Conservation (phyloP, 2,888 invertebrate species). For the Frankliniella intonsa region DNA sequence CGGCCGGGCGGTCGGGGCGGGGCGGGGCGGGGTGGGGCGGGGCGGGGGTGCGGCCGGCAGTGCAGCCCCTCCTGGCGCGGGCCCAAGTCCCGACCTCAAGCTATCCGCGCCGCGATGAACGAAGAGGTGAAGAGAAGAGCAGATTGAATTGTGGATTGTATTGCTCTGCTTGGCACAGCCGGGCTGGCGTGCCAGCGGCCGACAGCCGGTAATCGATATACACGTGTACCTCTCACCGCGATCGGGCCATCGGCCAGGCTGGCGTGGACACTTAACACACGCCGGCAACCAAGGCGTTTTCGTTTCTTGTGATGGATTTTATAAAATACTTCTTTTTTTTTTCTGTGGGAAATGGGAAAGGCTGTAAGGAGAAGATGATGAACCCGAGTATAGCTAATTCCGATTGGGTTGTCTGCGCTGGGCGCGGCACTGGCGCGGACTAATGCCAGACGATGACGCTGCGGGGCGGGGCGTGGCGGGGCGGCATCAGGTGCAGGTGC, state of each 20-base stretch:
- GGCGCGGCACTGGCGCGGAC: neutral
- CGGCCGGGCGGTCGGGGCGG: too few relatives aligned
- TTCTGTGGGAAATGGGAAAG: too few relatives aligned
- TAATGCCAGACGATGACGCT: too few relatives aligned
- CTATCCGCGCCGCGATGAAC: neutral
- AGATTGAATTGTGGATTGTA: slow-evolving; percentile 9
- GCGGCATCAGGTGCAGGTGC: neutral
- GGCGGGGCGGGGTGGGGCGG: too few relatives aligned
- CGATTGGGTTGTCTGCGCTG: neutral
- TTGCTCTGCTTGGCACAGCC: neutral
- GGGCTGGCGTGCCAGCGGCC: neutral
- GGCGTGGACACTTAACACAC: neutral
- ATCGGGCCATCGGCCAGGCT: neutral
- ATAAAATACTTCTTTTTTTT: too few relatives aligned
- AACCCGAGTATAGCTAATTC: too few relatives aligned
- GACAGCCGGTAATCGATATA: neutral
- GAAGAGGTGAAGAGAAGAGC: slow-evolving; percentile 6
- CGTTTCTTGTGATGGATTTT: too few relatives aligned
- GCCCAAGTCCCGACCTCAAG: neutral
- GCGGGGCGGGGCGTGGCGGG: too few relatives aligned
- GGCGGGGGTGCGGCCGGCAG: too few relatives aligned
- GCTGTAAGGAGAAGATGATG: too few relatives aligned
- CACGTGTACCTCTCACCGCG: neutral
- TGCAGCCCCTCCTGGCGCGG: neutral
- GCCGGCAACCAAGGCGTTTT: too few relatives aligned